A percentile compares a stretch with the other conserved stretches of the same genome.
These are phyloP conservation scores for Zaprionus lachaisei DNA, from an alignment of 1,140 invertebrate species.

Conservation along the genomic window DNA sequence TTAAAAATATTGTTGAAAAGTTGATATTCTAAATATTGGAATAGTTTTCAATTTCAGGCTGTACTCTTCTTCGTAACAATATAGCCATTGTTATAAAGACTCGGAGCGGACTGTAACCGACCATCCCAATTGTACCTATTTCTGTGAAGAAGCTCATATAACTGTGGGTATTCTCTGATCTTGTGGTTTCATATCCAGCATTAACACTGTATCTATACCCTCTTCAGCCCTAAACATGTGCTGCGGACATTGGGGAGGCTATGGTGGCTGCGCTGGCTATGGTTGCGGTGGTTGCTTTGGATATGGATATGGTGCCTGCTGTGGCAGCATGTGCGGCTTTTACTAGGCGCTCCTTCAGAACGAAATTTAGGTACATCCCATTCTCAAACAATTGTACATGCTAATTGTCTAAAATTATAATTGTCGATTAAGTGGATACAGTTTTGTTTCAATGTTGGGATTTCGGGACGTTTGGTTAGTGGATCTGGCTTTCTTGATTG, in stretches of 20 bases:
- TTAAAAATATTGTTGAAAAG: neutral
- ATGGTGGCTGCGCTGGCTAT: constrained; percentile 11
- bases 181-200: neutral
- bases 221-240: neutral
- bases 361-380: constrained; percentile 15
- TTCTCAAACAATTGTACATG: neutral
- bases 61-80: neutral
- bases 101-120: neutral
- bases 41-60: neutral
- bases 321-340: neutral
- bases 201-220: neutral
- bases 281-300: constrained; percentile 3
- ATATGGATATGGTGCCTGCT: neutral
- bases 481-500: no score
- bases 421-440: no score
- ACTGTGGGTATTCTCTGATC: neutral
- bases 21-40: neutral
- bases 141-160: constrained; percentile 13
- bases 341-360: constrained; percentile 9
- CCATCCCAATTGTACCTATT: constrained; percentile 12
- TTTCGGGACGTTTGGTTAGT: no score
- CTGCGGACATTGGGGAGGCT: constrained; percentile 15
- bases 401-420: no score
- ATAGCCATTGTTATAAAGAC: neutral
- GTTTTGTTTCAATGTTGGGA: no score